phyloP scores from a whole-genome alignment of 1,140 invertebrate species.

The Coptotermes formosanus region DNA sequence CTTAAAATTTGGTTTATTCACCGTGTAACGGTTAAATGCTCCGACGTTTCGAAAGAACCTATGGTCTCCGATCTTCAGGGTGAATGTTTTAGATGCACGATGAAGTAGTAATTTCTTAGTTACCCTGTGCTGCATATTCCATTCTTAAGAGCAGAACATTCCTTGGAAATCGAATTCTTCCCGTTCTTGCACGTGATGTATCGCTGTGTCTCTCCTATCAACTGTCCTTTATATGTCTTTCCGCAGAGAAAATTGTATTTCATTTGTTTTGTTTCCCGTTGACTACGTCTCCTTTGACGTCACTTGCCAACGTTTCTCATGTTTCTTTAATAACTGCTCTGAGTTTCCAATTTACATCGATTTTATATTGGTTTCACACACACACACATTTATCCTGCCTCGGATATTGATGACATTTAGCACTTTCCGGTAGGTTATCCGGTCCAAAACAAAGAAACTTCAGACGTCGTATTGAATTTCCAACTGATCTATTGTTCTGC shows the following conservation, averaged over 20 bases:
- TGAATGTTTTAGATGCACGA: too few species aligned
- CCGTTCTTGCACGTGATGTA: background rate
- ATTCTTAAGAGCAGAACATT: background rate
- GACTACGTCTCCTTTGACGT: background rate
- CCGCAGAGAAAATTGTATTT: background rate
- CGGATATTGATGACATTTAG: background rate
- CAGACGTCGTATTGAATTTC: background rate
- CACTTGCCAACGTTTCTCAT: background rate
- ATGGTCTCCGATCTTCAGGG: too few species aligned
- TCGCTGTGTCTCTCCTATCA: background rate
- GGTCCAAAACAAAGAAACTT: background rate
- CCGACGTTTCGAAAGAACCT: too few species aligned
- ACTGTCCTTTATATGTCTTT: background rate
- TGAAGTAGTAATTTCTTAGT: too few species aligned
- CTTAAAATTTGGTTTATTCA: too few species aligned
- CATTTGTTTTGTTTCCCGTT: background rate
- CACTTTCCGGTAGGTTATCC: background rate
- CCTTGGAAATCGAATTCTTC: background rate
- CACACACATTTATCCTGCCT: background rate
- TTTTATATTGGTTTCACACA: background rate
- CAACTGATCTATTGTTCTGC: background rate
- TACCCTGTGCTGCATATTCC: background rate
- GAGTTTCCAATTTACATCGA: background rate
- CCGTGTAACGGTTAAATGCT: too few species aligned
- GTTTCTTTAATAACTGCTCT: background rate